Evolutionary conservation across 2,113 vertebrate genomes (phyloP), one percentile per base, ranked within the genome.

Genomic region (Nothocercus julius): DNA sequence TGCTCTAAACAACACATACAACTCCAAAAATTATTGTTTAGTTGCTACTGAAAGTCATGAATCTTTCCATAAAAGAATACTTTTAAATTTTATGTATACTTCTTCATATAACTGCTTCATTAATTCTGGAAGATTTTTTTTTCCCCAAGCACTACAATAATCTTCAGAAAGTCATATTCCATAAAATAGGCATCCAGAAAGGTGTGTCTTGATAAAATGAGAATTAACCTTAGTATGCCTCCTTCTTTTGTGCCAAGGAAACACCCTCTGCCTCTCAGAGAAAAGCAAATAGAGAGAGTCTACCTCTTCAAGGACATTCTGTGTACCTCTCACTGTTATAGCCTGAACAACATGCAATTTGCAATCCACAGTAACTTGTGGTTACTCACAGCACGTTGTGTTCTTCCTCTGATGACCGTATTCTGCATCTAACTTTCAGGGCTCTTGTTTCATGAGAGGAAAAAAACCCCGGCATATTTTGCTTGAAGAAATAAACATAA

Each of bases 301-400:
- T 61, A 15, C 45, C n/a, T 86, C 73, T 76, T 79, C 78, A 82
- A 58, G 42, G 86, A 75, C n/a, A 10, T 13, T 91, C 87, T 61
- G 77, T 74, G 5, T 92, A 44, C 66, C 44, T 92, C 30, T 80
- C 45, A 69, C 73, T 79, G 85, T 72, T 83, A 56, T 95, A 83
- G 54, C 78, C 45, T 87, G n/a, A 79, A 58, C 42, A 87, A 72
- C 68, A n/a, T 68, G 42, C 32, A 64, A 53, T 96, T 96, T 68
- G 72, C 18, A 56, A 5, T 89, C 62, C 85, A n/a, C 84, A 78
- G 11, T 51, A 64, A 66, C 56, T 63, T 72, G 40, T 72, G 87
- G 62, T 78, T 91, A 82, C 47, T 95, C 47, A 27, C 38, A 75
- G 89, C 24, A 89, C 61, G 20, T 59, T 61, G 25, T 89, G 56